Conservation (phyloP, 1,140 invertebrate species). For the Ephestia elutella region DNA sequence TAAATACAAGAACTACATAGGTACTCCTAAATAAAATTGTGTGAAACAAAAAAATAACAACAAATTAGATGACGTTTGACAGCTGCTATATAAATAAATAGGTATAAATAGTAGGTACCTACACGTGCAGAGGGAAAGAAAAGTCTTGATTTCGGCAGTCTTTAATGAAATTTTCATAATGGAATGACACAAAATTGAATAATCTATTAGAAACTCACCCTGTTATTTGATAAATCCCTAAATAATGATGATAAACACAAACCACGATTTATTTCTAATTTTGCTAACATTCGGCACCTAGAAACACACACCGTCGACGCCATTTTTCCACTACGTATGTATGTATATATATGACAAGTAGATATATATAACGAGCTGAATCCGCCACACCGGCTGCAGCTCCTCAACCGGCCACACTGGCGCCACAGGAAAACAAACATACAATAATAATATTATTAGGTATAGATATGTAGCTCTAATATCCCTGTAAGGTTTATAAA, state of each 20-base stretch:
- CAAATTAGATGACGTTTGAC: slow-evolving; percentile 55
- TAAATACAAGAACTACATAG: background rate
- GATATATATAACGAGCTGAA: slow-evolving; percentile 21
- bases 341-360: slow-evolving; percentile 28
- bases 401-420: slow-evolving; percentile 31
- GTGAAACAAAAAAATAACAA: slow-evolving; percentile 34
- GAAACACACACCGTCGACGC: slow-evolving; percentile 73
- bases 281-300: slow-evolving; percentile 71
- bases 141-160: slow-evolving; percentile 33
- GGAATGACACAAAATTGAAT: slow-evolving; percentile 23
- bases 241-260: slow-evolving; percentile 71
- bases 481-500: too few species aligned
- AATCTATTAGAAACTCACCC: slow-evolving; percentile 53
- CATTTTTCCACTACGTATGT: slow-evolving; percentile 70
- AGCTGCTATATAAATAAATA: slow-evolving; percentile 46
- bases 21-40: slow-evolving; percentile 11
- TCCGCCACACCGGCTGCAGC: slow-evolving; percentile 21
- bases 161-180: slow-evolving; percentile 43
- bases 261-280: slow-evolving; percentile 74
- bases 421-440: slow-evolving; percentile 17
- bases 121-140: slow-evolving; percentile 44
- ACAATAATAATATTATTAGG: too few species aligned
- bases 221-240: slow-evolving; percentile 68
- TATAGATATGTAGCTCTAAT: too few species aligned
- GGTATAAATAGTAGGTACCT: slow-evolving; percentile 38